Conservation (phyloP, 1,140 invertebrate species). For the Drosophila sproati region DNA sequence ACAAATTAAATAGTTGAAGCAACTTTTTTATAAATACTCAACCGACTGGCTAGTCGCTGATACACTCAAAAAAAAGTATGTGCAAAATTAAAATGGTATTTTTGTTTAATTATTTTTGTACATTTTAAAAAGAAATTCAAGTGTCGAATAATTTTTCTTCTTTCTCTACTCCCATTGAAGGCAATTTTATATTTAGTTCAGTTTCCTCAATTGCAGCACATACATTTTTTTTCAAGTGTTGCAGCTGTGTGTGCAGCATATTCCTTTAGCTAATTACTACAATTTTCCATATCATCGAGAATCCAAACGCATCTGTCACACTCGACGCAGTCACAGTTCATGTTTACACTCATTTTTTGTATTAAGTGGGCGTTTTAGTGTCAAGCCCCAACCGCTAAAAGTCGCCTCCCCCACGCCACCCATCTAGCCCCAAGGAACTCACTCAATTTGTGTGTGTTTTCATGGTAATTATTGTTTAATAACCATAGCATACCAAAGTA, state of each 20-base stretch:
- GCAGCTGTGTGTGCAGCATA: background rate
- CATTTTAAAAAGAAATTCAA: too few relatives aligned
- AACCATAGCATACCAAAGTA: conserved; percentile 8
- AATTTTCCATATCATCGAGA: conserved; percentile 31
- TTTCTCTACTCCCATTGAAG: background rate
- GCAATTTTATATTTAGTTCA: background rate
- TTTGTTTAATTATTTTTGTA: too few relatives aligned
- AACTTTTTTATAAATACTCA: background rate
- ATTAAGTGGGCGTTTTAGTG: conserved; percentile 69
- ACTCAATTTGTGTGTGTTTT: conserved; percentile 48
- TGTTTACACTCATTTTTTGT: conserved; percentile 23
- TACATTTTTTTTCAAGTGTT: background rate
- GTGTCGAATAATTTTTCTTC: background rate
- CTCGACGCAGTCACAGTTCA: conserved; percentile 42
- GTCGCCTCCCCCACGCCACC: background rate
- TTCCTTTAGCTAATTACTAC: conserved; percentile 16
- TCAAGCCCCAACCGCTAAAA: background rate
- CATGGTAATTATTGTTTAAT: conserved; percentile 72
- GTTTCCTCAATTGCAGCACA: background rate
- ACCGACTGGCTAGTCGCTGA: background rate
- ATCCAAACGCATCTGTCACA: conserved; percentile 27
- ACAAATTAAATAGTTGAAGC: conserved; percentile 37
- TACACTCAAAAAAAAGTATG: too few relatives aligned
- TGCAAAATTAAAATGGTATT: too few relatives aligned
- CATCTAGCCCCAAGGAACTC: background rate